These are phyloP conservation scores for Monoplex corrugatus DNA, from an alignment of 2,888 invertebrate species.

Conservation along the genomic window DNA sequence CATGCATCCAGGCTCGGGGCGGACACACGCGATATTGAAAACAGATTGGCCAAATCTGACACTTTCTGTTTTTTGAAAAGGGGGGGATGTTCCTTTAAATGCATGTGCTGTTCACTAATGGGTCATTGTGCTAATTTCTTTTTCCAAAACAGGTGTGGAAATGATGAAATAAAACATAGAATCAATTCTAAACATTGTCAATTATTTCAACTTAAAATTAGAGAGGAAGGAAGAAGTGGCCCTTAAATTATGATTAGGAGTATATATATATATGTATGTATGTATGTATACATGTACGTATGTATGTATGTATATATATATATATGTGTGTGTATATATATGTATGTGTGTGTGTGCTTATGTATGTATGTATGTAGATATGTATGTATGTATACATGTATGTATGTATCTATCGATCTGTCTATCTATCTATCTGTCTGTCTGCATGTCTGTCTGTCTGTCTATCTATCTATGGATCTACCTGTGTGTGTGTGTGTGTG, in stretches of 20 bases:
- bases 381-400: constrained; percentile 22
- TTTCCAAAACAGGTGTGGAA: too few species aligned
- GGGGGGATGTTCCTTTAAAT: too few species aligned
- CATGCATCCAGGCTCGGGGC: too few species aligned
- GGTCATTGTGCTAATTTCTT: too few species aligned
- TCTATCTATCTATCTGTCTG: neutral
- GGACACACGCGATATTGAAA: too few species aligned
- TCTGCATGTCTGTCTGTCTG: neutral
- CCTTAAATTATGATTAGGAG: neutral
- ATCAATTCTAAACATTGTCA: too few species aligned
- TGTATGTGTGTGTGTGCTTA: neutral
- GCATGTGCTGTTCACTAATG: too few species aligned
- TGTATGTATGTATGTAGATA: neutral
- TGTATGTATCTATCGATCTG: neutral
- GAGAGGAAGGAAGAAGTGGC: too few species aligned
- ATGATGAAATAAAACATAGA: too few species aligned
- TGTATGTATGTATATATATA: neutral
- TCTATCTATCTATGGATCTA: neutral
- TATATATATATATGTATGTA: neutral
- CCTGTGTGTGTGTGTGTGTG: neutral
- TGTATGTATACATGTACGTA: neutral
- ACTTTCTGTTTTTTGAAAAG: too few species aligned
- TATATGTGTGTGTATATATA: neutral
- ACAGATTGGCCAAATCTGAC: too few species aligned
- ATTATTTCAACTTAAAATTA: too few species aligned